Evolutionary conservation across 2,888 invertebrate genomes (phyloP).

Genomic region (Heliconius sara): DNA sequence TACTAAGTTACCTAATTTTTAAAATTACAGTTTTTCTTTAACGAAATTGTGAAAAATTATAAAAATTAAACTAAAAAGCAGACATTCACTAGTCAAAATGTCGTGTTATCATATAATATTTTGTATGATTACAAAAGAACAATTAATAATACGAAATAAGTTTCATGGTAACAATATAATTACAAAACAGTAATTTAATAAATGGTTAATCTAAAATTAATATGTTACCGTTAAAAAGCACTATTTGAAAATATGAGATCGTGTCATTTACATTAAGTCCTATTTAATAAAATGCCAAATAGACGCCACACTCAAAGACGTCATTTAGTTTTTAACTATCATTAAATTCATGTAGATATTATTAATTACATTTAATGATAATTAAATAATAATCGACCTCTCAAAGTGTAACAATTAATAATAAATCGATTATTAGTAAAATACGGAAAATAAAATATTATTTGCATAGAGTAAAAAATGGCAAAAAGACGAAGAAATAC

Average conservation of each 20-base stretch:
- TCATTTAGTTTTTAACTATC: neutral
- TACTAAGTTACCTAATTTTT: slow-evolving; percentile 32
- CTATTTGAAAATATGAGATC: slow-evolving; percentile 42
- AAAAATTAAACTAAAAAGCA: slow-evolving; percentile 22
- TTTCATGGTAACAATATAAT: slow-evolving; percentile 34
- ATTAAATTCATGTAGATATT: neutral
- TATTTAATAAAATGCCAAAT: slow-evolving; percentile 16
- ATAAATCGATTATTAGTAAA: slow-evolving; percentile 1
- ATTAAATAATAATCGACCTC: neutral
- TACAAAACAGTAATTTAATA: slow-evolving; percentile 27
- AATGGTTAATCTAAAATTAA: slow-evolving; percentile 14
- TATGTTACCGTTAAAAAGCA: slow-evolving; percentile 26
- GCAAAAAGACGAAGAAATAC: neutral
- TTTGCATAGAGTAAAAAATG: slow-evolving; percentile 4
- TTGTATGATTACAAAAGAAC: neutral
- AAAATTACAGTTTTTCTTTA: slow-evolving; percentile 31
- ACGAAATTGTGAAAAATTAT: slow-evolving; percentile 17
- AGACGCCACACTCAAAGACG: neutral
- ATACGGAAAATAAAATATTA: slow-evolving; percentile 6
- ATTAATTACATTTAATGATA: neutral
- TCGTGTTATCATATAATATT: neutral
- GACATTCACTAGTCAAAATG: neutral
- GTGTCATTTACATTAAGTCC: slow-evolving; percentile 29
- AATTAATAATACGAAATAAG: neutral
- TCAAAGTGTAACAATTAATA: neutral